Evolutionary conservation across 2,113 vertebrate species (phyloP), one percentile per base, ranked within the genome.

Genomic region (Cyanistes caeruleus): DNA sequence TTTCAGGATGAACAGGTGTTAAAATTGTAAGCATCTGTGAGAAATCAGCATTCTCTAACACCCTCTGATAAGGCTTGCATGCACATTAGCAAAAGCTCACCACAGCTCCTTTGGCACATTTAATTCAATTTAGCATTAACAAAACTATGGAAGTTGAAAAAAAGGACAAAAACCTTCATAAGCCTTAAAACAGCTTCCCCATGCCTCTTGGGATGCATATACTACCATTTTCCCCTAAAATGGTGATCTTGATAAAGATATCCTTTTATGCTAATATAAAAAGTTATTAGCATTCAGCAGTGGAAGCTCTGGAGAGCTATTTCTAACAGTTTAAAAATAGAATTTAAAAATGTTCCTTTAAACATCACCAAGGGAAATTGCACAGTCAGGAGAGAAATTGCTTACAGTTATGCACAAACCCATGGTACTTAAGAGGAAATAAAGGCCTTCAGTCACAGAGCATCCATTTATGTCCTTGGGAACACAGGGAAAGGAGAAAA

Each of bases 111-210:
- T 96, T 59, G 79, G 53, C 48, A 82, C 88, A 24, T 23, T 92
- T 96, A 94, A 91, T 86, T 93, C 67, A 94, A 96, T 97, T 96
- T 88, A 79, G 37, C 65, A 87, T 90, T 87, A 92, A 78, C 72
- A 87, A 79, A 89, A 80, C 49, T 69, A 39, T 35, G 27, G 72
- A 88, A 85, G 62, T 33, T 70, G 77, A 82, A 84, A 79, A 53
- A 94, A 75, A 72, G 35, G 52, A 75, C 91, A 92, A 93, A 88
- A 52, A 28, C 67, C 37, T 93, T 62, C 41, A 56, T 58, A 93
- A 97, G 80, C 59, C 31, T 63, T 41, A 43, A 35, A 92, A 58
- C 41, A 76, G 15, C 22, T 83, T 75, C 27, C 6, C 14, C 56
- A 79, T 75, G 39, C 51, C 90, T 59, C 46, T 46, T 72, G 70